phyloP scores from a whole-genome alignment of 2,888 invertebrate species.

The Noctua janthe region DNA sequence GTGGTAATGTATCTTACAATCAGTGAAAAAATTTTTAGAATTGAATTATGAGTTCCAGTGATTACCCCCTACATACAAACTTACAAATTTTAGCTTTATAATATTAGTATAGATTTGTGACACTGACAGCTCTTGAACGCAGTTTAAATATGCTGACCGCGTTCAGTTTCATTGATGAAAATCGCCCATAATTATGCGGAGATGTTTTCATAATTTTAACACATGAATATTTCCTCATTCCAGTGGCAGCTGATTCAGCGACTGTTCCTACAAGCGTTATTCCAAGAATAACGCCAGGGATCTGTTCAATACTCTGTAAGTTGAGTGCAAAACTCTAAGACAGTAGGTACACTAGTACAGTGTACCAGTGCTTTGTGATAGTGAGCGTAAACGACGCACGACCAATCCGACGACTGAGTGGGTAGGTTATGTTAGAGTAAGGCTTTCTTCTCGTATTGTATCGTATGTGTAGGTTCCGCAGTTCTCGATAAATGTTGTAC shows the following conservation, averaged over 20 bases:
- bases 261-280: constrained; percentile 88
- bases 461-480: constrained; percentile 24
- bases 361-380: constrained; percentile 76
- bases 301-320: constrained; percentile 87
- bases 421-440: constrained; percentile 55
- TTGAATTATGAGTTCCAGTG: too few relatives aligned
- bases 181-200: background rate
- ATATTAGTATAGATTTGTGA: background rate
- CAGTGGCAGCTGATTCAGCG: constrained; percentile 90
- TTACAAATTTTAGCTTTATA: too few relatives aligned
- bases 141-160: background rate
- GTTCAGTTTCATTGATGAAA: background rate
- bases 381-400: constrained; percentile 67
- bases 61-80: too few relatives aligned
- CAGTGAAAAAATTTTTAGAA: too few relatives aligned
- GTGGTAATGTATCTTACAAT: too few relatives aligned
- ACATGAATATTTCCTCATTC: constrained; percentile 60
- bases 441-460: constrained; percentile 46
- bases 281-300: constrained; percentile 89
- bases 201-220: background rate
- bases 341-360: constrained; percentile 58
- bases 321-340: constrained; percentile 63
- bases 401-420: constrained; percentile 66
- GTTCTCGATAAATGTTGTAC: constrained; percentile 43
- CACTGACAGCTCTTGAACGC: background rate